Evolutionary conservation across 2,797 vertebrate genomes (phyloP).

Genomic region (Acrossocheilus wenchowensis): DNA sequence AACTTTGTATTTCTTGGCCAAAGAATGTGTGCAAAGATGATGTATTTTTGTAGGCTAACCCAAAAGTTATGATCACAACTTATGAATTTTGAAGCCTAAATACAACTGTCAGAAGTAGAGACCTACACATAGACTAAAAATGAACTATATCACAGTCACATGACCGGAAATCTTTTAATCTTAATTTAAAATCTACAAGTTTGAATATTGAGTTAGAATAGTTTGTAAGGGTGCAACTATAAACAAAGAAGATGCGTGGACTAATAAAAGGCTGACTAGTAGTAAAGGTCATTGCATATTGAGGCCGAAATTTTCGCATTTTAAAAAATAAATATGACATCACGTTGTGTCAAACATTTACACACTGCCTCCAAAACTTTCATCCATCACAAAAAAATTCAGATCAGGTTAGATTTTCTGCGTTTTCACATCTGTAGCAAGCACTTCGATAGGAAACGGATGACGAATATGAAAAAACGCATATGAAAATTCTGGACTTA

Average conservation of each 20-base stretch:
- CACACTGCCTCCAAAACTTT: too few relatives aligned
- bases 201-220: not conserved
- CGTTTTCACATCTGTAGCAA: too few relatives aligned
- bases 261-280: not conserved
- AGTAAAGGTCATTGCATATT: too few relatives aligned
- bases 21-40: not conserved
- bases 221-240: not conserved
- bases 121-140: not conserved
- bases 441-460: too few relatives aligned
- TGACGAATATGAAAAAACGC: too few relatives aligned
- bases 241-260: not conserved
- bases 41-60: not conserved
- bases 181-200: not conserved
- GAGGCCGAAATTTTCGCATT: too few relatives aligned
- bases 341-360: too few relatives aligned
- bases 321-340: too few relatives aligned
- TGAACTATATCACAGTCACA: not conserved
- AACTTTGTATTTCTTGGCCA: not conserved
- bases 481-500: too few relatives aligned
- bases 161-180: not conserved
- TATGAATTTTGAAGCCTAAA: not conserved
- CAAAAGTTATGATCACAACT: not conserved
- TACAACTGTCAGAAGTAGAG: not conserved
- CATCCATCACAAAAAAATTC: too few relatives aligned
- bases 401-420: too few relatives aligned